Evolutionary conservation across 2,113 vertebrate genomes (phyloP), one percentile per base, ranked within the genome.

Genomic region (Cacatua alba): DNA sequence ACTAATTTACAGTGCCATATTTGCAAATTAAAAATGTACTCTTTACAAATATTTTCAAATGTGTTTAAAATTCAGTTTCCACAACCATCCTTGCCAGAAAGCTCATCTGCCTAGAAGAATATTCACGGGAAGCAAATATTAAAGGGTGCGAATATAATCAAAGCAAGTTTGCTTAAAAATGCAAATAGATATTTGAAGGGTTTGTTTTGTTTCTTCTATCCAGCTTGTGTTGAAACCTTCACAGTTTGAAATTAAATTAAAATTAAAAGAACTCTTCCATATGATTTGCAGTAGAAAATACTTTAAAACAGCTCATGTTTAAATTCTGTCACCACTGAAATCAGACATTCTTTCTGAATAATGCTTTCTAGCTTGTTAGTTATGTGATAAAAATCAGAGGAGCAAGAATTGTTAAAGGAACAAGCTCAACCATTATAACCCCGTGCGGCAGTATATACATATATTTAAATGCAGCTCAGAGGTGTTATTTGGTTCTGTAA

Each of bases 111-210:
- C 48, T 57, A 51, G 39, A 95, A 92, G 31, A 81, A 52, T 69
- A 44, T 68, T 92, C 48, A 76, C 21, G 21, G 26, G 21, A 82
- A 78, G 35, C 2, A 94, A 95, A 79, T 55, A 83, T 44, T 63
- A 68, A 51, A 62, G 18, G 49, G 2, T 31, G 6, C 14, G 7
- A 93, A 60, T 23, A 65, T 12, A 83, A 83, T 49, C 64, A 81
- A 86, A 75, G n/a, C 14, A 86, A 86, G 51, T 79, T 88, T 86
- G 39, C 21, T 86, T 89, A 31, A 90, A 91, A 63, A 83, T 48
- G 19, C 43, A 62, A 87, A 88, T 21, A 41, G 29, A 29, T 86
- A 52, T 52, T 41, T 49, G 29, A 86, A 4, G 18, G 17, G 2
- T 5, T 39, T 81, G 23, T 31, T 39, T 70, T 82, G 11, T 33